Evolutionary conservation across 2,113 vertebrate species (phyloP), one percentile per base, ranked within the genome.

Genomic region (Grus americana): DNA sequence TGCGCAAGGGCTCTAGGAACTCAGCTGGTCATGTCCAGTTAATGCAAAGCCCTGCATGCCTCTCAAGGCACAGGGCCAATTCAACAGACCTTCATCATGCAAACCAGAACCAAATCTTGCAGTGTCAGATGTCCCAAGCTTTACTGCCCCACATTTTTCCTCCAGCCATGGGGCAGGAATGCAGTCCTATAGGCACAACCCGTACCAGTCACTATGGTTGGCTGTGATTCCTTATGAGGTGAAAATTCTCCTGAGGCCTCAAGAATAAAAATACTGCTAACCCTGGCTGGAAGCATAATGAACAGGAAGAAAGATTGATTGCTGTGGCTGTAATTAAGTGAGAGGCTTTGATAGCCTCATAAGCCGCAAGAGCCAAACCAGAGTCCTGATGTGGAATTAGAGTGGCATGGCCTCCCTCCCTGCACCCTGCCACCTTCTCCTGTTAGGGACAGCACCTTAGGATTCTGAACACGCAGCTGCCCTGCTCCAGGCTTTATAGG

Each of bases 301-400:
- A 96, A 76, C 62, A 90, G 89, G 90, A 93, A 92, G 93, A 72
- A 76, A 93, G 95, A 89, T 87, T 93, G 96, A 93, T 71, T 71
- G 82, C 57, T 72, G 30, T 26, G 49, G 86, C 32, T 27, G 59
- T 86, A 93, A 96, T 95, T 97, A 96, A 95, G 84, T 49, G 61
- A 96, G 85, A 91, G 24, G 78, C 86, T 89, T 83, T 79, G 89
- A 94, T 34, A 29, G 92, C 79, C 90, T 97, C 57, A 5, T 86
- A 84, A 92, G 92, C 86, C 1, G 8, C 79, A 72, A 74, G 86
- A 89, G 76, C 85, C 70, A 84, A 92, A 90, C 73, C 23, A 52
- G 47, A 76, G 68, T 38, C 17, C 59, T 85, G 75, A 20, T 38
- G 36, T 15, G 50, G 75, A 88, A 86, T 86, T 62, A n/a, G 40